Base-by-base conservation (phyloP, 2,888 invertebrate species). In the Drosophila siamana region DNA sequence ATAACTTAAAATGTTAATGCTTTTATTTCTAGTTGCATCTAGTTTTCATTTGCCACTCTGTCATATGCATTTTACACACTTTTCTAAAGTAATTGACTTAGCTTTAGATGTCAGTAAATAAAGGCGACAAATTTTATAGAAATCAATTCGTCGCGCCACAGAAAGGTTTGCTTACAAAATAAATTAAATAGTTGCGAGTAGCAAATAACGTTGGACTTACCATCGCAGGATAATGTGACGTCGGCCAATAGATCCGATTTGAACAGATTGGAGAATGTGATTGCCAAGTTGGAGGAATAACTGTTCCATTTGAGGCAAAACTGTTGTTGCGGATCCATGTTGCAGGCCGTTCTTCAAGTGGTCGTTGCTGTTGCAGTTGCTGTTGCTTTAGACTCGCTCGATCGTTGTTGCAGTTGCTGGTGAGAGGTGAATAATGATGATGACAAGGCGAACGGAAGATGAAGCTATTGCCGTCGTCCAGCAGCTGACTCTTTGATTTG, bases 261-360 rank as follows among this genome's bases (percentile, higher is more conserved):
- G 94, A 97, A 97, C 92, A 97, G 94, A 93, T 96, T 97, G 91
- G 97, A 97, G 94, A 97, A 97, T 89, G 97, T 96, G 89, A 97
- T 96, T 90, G 97, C 97, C 93, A 97, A 94, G 94, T 97, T 97
- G 91, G 96, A 97, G 92, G 97, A 97, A 93, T 97, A 97, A 94
- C 97, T 97, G 95, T 97, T 97, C 97, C 97, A 97, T 95, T 97
- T 97, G 91, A 97, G 95, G 94, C 97, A 97, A 94, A 97, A 97
- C 94, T 97, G 97, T 93, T 97, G 97, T 94, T 97, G 97, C 92
- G 96, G 95, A 95, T 97, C 97, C 97, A 97, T 97, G 93, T 74
- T 86, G 73, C 50, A 56, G 48, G 47, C 52, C 60, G 65, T 72
- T 54, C 44, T 61, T 44, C n/a, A 43, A 33, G 44, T 9, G 9